These are phyloP conservation scores for Lasius platythorax DNA, from an alignment of 2,888 invertebrate species.

Conservation along the genomic window DNA sequence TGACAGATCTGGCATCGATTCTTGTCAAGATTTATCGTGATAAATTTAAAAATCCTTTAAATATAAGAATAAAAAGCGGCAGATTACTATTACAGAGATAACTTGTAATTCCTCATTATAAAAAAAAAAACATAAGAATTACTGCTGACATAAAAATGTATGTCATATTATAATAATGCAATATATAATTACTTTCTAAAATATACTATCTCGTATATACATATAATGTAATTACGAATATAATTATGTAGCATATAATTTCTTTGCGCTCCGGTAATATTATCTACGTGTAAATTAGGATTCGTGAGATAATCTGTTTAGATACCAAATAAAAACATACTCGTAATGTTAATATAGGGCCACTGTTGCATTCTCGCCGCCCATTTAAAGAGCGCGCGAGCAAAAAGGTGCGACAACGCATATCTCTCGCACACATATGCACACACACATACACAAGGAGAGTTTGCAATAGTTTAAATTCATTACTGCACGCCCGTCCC, in stretches of 20 bases:
- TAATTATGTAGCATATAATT: constrained; percentile 5
- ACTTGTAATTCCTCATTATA: neutral
- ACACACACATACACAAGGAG: neutral
- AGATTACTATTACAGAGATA: neutral
- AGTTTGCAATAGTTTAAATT: constrained; percentile 53
- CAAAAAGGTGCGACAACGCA: constrained; percentile 13
- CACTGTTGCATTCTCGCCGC: constrained; percentile 34
- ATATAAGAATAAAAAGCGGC: neutral
- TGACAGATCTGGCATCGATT: neutral
- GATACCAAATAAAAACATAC: constrained; percentile 26
- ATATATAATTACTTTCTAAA: neutral
- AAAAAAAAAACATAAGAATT: neutral
- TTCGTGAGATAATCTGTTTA: constrained; percentile 9
- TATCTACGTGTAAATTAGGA: constrained; percentile 17
- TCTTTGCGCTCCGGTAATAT: neutral
- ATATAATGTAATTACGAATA: constrained; percentile 3
- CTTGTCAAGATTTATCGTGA: neutral
- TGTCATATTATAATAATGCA: neutral
- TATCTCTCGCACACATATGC: neutral
- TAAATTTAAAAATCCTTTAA: neutral
- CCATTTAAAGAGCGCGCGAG: constrained; percentile 27
- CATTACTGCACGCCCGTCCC: constrained; percentile 30
- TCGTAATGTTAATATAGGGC: constrained; percentile 33
- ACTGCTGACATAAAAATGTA: neutral
- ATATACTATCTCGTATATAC: neutral